Evolutionary conservation across 2,113 vertebrate genomes (phyloP).

Genomic region (Ondatra zibethicus): DNA sequence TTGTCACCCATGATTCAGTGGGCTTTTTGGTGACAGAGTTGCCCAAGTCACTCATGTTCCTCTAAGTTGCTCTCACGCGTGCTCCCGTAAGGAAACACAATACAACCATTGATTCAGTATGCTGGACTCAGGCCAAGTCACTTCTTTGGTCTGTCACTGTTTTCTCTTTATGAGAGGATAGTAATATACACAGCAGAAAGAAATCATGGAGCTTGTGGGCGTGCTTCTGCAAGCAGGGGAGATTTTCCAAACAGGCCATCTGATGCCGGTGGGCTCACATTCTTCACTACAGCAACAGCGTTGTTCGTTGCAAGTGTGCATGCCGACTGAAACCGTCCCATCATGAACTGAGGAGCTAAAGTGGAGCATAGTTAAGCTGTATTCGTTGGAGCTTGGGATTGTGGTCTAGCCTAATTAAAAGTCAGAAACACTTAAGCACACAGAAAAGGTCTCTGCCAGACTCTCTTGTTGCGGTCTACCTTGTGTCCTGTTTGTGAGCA

Average conservation of each 20-base stretch:
- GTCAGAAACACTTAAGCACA: not conserved
- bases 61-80: accelerated
- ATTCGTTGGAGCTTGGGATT: not conserved
- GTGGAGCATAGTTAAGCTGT: not conserved
- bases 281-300: not conserved
- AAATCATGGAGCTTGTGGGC: too few relatives aligned
- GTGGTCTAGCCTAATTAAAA: not conserved
- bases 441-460: not conserved
- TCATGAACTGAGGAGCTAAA: not conserved
- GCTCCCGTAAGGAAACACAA: not conserved
- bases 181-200: too few relatives aligned
- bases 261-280: not conserved
- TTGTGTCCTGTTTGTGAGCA: not conserved
- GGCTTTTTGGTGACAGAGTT: not conserved
- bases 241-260: not conserved
- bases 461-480: not conserved
- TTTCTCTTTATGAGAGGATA: not conserved
- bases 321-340: not conserved
- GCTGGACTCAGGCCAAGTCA: not conserved
- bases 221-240: not conserved
- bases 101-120: not conserved
- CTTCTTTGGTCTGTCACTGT: not conserved
- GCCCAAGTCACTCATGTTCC: too few relatives aligned
- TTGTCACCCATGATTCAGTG: too few relatives aligned
- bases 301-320: not conserved